Percentiles rank a stretch among this genome's conserved stretches.
Conservation (phyloP, 2,113 vertebrate species). For the Oostethus manadensis region DNA sequence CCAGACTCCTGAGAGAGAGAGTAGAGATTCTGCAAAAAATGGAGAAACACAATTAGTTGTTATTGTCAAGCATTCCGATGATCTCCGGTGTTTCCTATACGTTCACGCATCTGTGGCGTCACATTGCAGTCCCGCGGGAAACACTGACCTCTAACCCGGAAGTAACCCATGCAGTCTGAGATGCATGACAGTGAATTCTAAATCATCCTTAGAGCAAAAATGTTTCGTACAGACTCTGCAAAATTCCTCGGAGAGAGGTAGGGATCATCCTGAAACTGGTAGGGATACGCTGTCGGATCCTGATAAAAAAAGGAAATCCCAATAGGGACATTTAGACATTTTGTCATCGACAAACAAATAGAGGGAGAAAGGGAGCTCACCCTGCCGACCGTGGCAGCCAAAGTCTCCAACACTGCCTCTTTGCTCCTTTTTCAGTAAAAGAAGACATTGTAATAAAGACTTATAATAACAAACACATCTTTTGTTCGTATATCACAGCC, state of each 20-base stretch:
- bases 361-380: slow-evolving; percentile 64
- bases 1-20: slow-evolving; percentile 84
- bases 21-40: slow-evolving; percentile 72
- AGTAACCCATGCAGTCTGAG: no score
- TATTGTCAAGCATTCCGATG: no score
- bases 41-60: not conserved
- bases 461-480: not conserved
- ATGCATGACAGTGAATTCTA: no score
- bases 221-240: slow-evolving; percentile 72
- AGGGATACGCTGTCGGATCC: slow-evolving; percentile 83
- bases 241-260: slow-evolving; percentile 78
- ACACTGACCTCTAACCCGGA: no score
- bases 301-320: slow-evolving; percentile 32
- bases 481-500: not conserved
- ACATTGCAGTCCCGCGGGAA: no score
- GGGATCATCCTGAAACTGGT: slow-evolving; percentile 87
- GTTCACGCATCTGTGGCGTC: not conserved
- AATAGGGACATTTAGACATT: not conserved
- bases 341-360: not conserved
- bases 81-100: no score
- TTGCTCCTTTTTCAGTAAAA: slow-evolving; percentile 75
- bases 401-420: slow-evolving; percentile 80
- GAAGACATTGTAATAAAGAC: not conserved
- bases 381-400: slow-evolving; percentile 81
- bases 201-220: no score